Conservation (phyloP, 1,140 invertebrate species). For the Cardiocondyla obscurior region DNA sequence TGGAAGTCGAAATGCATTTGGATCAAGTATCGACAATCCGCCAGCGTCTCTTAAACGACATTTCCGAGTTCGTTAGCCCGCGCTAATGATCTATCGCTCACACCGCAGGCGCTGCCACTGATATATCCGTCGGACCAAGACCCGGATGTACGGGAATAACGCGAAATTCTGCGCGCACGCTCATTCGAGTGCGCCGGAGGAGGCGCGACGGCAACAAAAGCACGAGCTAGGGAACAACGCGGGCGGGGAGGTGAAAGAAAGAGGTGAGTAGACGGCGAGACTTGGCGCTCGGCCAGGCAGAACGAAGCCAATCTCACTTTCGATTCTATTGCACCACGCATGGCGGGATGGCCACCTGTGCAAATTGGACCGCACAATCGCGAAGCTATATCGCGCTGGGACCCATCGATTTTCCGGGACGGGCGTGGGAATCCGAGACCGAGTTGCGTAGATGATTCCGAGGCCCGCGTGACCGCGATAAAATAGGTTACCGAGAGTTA, state of each 20-base stretch:
- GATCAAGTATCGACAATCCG: slow-evolving; percentile 28
- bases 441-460: neutral
- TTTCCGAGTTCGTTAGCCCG: slow-evolving; percentile 62
- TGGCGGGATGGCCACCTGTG: slow-evolving; percentile 65
- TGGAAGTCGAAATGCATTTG: neutral
- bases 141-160: slow-evolving; percentile 80
- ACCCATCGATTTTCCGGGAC: slow-evolving; percentile 52
- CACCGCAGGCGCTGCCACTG: slow-evolving; percentile 23
- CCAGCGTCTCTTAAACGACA: slow-evolving; percentile 9
- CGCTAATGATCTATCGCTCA: slow-evolving; percentile 54
- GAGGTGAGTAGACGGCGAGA: slow-evolving; percentile 61
- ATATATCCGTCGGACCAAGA: slow-evolving; percentile 67
- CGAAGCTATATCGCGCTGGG: slow-evolving; percentile 6
- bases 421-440: neutral
- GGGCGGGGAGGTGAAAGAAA: neutral
- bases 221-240: neutral
- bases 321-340: slow-evolving; percentile 69
- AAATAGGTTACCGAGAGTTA: neutral
- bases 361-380: slow-evolving; percentile 71
- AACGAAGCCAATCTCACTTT: slow-evolving; percentile 77
- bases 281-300: slow-evolving; percentile 73
- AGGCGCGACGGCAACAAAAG: slow-evolving; percentile 60
- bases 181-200: slow-evolving; percentile 55
- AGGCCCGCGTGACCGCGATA: neutral
- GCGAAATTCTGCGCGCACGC: slow-evolving; percentile 71